Evolutionary conservation across 2,888 invertebrate genomes (phyloP).

Genomic region (Cantharis flavilabris): DNA sequence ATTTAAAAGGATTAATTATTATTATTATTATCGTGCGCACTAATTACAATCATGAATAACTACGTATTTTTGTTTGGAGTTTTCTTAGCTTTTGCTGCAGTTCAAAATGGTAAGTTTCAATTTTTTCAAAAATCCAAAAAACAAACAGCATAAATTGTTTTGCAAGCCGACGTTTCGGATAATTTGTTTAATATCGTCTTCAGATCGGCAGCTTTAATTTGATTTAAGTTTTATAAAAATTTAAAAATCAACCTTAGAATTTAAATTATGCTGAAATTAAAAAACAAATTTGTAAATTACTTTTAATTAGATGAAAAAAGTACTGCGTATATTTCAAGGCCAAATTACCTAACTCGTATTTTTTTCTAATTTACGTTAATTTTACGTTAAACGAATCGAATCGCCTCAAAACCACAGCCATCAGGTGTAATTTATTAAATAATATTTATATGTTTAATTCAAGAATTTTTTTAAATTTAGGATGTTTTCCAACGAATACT

Average conservation of each 20-base stretch:
- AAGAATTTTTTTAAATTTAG: background rate
- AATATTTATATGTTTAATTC: background rate
- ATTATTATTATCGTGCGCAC: background rate
- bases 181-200: background rate
- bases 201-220: background rate
- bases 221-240: too few relatives aligned
- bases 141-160: too few relatives aligned
- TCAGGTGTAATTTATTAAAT: background rate
- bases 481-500: background rate
- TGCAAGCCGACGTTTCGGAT: background rate
- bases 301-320: background rate
- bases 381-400: background rate
- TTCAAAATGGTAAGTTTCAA: conserved; percentile 16
- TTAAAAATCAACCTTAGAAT: background rate
- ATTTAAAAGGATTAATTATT: background rate
- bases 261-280: background rate
- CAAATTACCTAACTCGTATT: background rate
- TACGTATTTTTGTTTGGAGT: conserved; percentile 3
- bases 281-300: background rate
- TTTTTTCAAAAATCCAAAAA: background rate
- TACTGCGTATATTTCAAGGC: background rate
- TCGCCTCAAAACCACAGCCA: background rate
- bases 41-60: conserved; percentile 7
- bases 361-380: background rate
- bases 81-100: conserved; percentile 6